Evolutionary conservation across 2,113 vertebrate genomes (phyloP).

Genomic region (Ophthalmolycus amberensis): DNA sequence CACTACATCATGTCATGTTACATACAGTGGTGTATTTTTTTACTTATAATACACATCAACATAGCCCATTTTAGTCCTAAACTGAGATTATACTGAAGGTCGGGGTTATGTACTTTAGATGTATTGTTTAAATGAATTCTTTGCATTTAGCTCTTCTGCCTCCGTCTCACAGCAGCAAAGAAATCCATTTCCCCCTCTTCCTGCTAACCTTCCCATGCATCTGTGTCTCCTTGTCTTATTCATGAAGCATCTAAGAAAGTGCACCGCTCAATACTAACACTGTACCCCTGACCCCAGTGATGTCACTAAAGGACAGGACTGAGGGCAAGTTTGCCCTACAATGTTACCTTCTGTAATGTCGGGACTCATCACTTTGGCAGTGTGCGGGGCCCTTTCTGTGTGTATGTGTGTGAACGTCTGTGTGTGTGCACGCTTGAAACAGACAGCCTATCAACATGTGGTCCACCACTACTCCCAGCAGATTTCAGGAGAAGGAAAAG

Average conservation of each 20-base stretch:
- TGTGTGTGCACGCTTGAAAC: constrained; percentile 21
- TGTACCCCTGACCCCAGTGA: constrained; percentile 87
- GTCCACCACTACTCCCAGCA: constrained; percentile 44
- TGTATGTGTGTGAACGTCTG: constrained; percentile 26
- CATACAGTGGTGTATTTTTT: neutral
- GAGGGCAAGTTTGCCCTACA: constrained; percentile 86
- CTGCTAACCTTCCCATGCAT: constrained; percentile 52
- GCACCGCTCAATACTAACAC: constrained; percentile 87
- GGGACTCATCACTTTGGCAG: constrained; percentile 88
- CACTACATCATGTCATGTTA: neutral
- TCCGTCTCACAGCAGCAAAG: neutral
- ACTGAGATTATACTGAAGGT: neutral
- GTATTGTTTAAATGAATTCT: neutral
- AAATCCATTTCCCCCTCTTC: neutral
- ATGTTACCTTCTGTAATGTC: constrained; percentile 87
- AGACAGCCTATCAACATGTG: constrained; percentile 70
- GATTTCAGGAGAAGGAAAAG: constrained; percentile 77
- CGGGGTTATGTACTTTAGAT: neutral
- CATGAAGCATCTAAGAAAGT: constrained; percentile 90
- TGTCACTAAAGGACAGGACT: constrained; percentile 85
- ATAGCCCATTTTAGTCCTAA: neutral
- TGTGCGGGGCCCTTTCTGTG: constrained; percentile 67
- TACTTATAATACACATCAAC: neutral
- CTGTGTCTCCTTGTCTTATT: constrained; percentile 77
- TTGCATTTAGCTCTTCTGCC: constrained; percentile 1